Percentiles rank a stretch among this genome's conserved stretches.
phyloP scores from a whole-genome alignment of 2,113 vertebrate genomes.

The Mystacornis crossleyi region DNA sequence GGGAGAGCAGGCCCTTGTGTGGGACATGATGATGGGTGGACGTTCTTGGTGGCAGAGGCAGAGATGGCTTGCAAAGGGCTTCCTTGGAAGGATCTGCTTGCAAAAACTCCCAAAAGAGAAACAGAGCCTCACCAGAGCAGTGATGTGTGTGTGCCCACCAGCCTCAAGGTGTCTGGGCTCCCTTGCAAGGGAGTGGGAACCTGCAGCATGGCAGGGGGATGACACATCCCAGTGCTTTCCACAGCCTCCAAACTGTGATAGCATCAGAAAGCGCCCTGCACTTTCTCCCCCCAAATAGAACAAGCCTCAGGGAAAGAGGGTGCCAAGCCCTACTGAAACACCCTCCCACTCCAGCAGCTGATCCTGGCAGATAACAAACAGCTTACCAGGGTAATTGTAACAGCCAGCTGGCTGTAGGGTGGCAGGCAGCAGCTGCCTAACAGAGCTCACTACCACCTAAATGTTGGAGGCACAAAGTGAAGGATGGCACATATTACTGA shows the following conservation, averaged over 20 bases:
- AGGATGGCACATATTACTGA: background rate
- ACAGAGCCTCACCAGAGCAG: background rate
- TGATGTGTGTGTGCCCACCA: background rate
- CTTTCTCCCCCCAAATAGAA: background rate
- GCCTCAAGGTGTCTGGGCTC: background rate
- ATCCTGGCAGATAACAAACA: background rate
- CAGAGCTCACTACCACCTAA: background rate
- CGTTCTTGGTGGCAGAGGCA: background rate
- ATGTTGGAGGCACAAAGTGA: background rate
- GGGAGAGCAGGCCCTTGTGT: background rate
- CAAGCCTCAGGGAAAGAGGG: background rate
- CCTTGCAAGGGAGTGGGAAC: background rate
- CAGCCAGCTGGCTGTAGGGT: background rate
- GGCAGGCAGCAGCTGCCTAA: background rate
- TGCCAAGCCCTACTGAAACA: background rate
- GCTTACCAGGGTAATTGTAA: background rate
- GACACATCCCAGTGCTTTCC: background rate
- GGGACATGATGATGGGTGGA: background rate
- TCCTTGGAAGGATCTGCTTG: background rate
- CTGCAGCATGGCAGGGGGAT: background rate
- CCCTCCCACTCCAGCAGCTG: background rate
- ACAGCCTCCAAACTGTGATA: background rate
- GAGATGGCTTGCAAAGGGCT: background rate
- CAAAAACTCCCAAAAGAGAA: background rate
- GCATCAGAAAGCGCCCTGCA: background rate